Base-by-base conservation (phyloP, 2,888 invertebrate species). In the Leptopilina syphax region DNA sequence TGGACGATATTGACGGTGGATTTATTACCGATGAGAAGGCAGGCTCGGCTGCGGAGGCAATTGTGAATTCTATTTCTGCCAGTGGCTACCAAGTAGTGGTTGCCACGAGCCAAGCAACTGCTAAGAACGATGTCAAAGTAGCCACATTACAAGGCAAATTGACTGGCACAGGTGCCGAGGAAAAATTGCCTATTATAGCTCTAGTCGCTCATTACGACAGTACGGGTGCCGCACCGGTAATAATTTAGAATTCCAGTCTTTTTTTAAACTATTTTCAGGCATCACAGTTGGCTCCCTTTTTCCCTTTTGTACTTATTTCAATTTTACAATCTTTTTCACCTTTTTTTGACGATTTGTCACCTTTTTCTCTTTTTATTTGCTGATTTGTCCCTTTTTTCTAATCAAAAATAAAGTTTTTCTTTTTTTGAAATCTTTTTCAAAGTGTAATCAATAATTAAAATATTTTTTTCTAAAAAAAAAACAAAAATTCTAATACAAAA, bases 31-130 rank as follows among this genome's bases (percentile, higher is more conserved):
- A 96, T 87, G 95, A 96, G 83, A 94, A 95, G 93, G 92, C 95
- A 91, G 95, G 95, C 63, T 96, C 97, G 0, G 98, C 97, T 0
- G 92, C 96, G 12, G 96, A 97, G 89, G 97, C 97, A 8, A 93
- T 98, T 92, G 92, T 98, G 80, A 96, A 96, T 88, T 95, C 97
- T 13, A 95, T 98, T n/a, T 96, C 97, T 24, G 98, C 97, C 0
- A 98, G 98, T 93, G 98, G 98, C 10, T 98, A 98, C 92, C 98
- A 98, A 93, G 95, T 98, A 88, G 97, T 97, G 83, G 96, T 98
- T 44, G 94, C 96, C 81, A 95, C 97, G 7, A 93, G 95, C 27
- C 95, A 95, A 83, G 95, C 96, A 47, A 93, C 94, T 78, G 93
- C 95, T 5, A 95, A 95, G 88, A 93, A 95, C 84, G 97, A 98